Base-by-base conservation (phyloP, 2,888 invertebrate species). In the Polia nebulosa region DNA sequence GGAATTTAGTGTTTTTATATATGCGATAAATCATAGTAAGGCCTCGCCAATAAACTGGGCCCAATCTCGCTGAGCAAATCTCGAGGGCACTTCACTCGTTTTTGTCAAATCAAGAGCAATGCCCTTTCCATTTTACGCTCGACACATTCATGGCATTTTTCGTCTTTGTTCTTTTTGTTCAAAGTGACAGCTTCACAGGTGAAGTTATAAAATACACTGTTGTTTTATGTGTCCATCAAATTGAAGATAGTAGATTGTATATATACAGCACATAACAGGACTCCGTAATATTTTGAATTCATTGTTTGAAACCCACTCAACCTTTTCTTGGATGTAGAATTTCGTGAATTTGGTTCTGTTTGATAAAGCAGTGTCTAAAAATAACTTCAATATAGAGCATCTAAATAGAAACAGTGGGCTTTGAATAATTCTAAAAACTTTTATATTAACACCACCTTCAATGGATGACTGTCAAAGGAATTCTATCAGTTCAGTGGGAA, bases 41-140 rank as follows among this genome's bases (percentile, higher is more conserved):
- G 84, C 73, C 72, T 59, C 76, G 76, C 82, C 86, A 85, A 88
- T 89, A 86, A 88, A 86, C 84, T 78, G 85, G 86, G 85, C 83
- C 84, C 87, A 90, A 90, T 90, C 88, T 88, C 85, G 84, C 74
- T 81, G 84, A 85, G 83, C 81, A 75, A 85, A 87, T 86, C 88
- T 89, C 85, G 82, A 90, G 89, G 80, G 87, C 81, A 70, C 89
- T 90, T 82, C 80, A 83, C 87, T 87, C 88, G 88, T 88, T 91
- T 89, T 90, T 90, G 89, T 88, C 88, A 88, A 91, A 89, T 89
- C 88, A 87, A 88, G 88, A 85, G 86, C 85, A 79, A 79, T 84
- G 81, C 76, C 78, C 80, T 70, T 72, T 75, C 55, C 64, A 60
- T 66, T 80, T 73, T 73, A 73, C 73, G 77, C 74, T 77, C 75